These are phyloP conservation scores for Cyprinodon diabolis DNA, from an alignment of 2,797 vertebrate genomes.

Conservation along the genomic window DNA sequence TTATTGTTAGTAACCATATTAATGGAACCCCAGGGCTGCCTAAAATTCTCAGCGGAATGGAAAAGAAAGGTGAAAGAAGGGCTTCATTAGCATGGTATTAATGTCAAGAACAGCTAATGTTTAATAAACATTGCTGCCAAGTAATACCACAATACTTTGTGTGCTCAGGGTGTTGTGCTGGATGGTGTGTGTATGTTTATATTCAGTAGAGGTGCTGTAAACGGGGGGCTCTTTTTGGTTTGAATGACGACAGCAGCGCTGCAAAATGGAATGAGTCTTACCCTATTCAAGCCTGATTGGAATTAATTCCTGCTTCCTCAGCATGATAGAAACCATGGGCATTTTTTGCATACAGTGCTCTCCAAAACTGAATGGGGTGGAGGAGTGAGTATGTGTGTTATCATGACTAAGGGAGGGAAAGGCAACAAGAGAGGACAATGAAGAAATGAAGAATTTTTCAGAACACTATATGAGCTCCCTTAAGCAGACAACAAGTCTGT, in stretches of 20 bases:
- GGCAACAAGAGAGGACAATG: neutral
- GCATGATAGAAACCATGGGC: conserved; percentile 68
- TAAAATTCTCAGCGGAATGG: conserved; percentile 36
- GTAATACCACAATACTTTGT: conserved; percentile 25
- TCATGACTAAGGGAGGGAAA: conserved; percentile 11
- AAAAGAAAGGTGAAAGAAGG: conserved; percentile 59
- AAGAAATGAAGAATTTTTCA: conserved; percentile 14
- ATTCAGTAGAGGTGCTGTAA: conserved; percentile 21
- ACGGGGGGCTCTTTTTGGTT: conserved; percentile 37
- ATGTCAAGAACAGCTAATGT: conserved; percentile 53
- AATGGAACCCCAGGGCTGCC: conserved; percentile 27
- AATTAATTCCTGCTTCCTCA: conserved; percentile 84
- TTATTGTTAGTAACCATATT: conserved; percentile 43
- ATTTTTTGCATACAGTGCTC: conserved; percentile 61
- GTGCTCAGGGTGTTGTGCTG: conserved; percentile 12
- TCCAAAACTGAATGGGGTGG: conserved; percentile 54
- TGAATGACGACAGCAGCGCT: conserved; percentile 63
- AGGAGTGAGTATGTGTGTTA: conserved; percentile 11
- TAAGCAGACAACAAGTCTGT: conserved; percentile 17
- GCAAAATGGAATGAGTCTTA: conserved; percentile 69
- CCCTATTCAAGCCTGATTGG: conserved; percentile 74
- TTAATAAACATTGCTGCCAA: conserved; percentile 55
- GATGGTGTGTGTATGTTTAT: conserved; percentile 12
- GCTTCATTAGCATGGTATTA: conserved; percentile 67
- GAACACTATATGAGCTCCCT: conserved; percentile 18